phyloP scores from a whole-genome alignment of 2,888 invertebrate species.

The Slavum lentiscoides region DNA sequence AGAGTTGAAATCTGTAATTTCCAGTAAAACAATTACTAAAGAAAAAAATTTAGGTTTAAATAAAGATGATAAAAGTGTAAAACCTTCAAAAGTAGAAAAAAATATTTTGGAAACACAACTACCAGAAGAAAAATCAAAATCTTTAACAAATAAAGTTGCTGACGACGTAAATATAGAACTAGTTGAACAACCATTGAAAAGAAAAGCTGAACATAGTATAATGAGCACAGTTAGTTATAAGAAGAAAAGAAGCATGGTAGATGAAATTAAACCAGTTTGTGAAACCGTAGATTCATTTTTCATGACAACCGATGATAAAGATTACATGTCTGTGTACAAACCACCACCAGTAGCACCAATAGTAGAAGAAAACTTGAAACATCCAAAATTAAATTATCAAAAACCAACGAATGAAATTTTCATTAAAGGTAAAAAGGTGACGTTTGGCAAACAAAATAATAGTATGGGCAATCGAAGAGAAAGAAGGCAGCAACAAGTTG shows the following conservation, averaged over 20 bases:
- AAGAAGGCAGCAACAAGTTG: slow-evolving; percentile 42
- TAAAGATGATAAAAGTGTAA: not conserved
- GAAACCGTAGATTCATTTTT: slow-evolving; percentile 55
- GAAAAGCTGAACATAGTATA: slow-evolving; percentile 1
- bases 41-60: not conserved
- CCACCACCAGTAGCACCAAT: not conserved
- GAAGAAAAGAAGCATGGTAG: slow-evolving; percentile 23
- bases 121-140: not conserved
- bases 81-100: not conserved
- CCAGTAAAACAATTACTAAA: not conserved
- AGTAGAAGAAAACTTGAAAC: not conserved
- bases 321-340: slow-evolving; percentile 54
- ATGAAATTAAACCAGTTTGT: slow-evolving; percentile 38
- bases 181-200: slow-evolving; percentile 29
- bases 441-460: slow-evolving; percentile 9
- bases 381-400: slow-evolving; percentile 4
- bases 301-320: slow-evolving; percentile 54
- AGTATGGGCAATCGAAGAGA: slow-evolving; percentile 18
- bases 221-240: slow-evolving; percentile 13
- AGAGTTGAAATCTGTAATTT: not conserved
- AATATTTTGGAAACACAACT: not conserved
- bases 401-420: slow-evolving; percentile 33
- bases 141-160: not conserved
- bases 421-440: slow-evolving; percentile 40
- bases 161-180: not conserved